A percentile compares a stretch with the other conserved stretches of the same genome.
phyloP scores from a whole-genome alignment of 2,888 invertebrate species.

The Busseola fusca region DNA sequence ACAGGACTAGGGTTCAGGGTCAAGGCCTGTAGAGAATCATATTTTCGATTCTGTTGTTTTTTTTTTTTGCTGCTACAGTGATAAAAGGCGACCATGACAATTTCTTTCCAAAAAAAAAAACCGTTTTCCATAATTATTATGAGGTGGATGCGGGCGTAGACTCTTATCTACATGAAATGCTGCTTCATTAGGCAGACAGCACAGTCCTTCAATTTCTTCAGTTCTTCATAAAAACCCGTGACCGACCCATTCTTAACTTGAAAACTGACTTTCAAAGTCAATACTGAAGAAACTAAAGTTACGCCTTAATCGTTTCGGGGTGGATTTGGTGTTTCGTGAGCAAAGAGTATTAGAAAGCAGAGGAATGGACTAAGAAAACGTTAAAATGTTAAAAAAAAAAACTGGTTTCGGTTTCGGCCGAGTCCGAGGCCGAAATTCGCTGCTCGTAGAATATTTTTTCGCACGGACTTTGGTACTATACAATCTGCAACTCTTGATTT shows the following conservation, averaged over 20 bases:
- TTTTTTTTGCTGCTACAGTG: background rate
- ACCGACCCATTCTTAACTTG: background rate
- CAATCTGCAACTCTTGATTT: background rate
- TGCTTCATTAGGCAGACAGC: slow-evolving; percentile 8
- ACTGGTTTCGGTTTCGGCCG: slow-evolving; percentile 4
- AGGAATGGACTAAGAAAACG: background rate
- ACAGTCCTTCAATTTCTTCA: background rate
- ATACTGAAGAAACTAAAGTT: slow-evolving; percentile 1
- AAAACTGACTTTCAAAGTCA: slow-evolving; percentile 10
- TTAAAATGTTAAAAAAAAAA: background rate
- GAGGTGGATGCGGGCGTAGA: slow-evolving; percentile 37
- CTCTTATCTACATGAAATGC: slow-evolving; percentile 17
- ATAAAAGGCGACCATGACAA: background rate
- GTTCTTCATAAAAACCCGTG: background rate
- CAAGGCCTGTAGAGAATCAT: background rate
- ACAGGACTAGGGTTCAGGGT: background rate
- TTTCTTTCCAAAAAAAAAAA: slow-evolving; percentile 11
- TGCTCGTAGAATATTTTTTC: background rate
- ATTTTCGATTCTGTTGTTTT: background rate
- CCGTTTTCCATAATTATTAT: slow-evolving; percentile 22
- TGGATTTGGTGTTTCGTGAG: background rate
- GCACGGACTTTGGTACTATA: background rate
- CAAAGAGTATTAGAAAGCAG: background rate
- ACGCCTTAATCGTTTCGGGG: background rate
- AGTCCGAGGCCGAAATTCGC: background rate